These are phyloP conservation scores for Ataeniobius toweri DNA, from an alignment of 2,797 vertebrate species.

Conservation along the genomic window DNA sequence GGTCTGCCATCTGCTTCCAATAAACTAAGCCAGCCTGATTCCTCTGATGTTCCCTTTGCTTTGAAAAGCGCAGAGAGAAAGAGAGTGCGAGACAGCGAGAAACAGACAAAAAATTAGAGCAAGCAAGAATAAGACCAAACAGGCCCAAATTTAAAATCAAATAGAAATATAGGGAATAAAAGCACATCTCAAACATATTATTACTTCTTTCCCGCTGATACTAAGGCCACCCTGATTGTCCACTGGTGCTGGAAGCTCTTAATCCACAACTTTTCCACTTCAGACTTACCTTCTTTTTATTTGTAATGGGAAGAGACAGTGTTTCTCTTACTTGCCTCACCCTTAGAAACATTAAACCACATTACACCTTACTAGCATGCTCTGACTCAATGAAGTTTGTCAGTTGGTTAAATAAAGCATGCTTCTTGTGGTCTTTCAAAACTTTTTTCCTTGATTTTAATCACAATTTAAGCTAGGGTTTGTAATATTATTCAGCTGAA, in stretches of 20 bases:
- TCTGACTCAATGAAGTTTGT: slow-evolving; percentile 41
- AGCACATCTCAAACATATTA: slow-evolving; percentile 51
- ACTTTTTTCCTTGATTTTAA: slow-evolving; percentile 12
- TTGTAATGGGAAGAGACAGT: slow-evolving; percentile 52
- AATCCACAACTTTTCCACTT: slow-evolving; percentile 50
- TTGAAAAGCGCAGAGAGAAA: slow-evolving; percentile 62
- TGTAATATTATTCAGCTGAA: slow-evolving; percentile 7
- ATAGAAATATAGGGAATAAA: slow-evolving; percentile 51
- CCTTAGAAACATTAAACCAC: slow-evolving; percentile 43
- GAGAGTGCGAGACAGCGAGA: slow-evolving; percentile 41
- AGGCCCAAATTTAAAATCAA: slow-evolving; percentile 54
- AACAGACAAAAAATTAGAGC: slow-evolving; percentile 54
- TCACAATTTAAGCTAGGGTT: slow-evolving; percentile 14
- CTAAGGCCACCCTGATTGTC: slow-evolving; percentile 47
- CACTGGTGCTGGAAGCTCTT: slow-evolving; percentile 28
- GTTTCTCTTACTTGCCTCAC: slow-evolving; percentile 35
- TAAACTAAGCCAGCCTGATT: slow-evolving; percentile 79
- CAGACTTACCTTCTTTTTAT: slow-evolving; percentile 41
- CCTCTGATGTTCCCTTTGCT: slow-evolving; percentile 75
- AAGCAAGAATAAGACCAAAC: slow-evolving; percentile 47
- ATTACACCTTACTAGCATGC: slow-evolving; percentile 44
- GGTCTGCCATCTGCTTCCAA: slow-evolving; percentile 80
- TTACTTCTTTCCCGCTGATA: slow-evolving; percentile 35
- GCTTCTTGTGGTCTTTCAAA: slow-evolving; percentile 23
- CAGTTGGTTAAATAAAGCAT: slow-evolving; percentile 26